Percentiles rank a stretch among this genome's conserved stretches.
phyloP scores from a whole-genome alignment of 2,888 invertebrate genomes.

The Maniola hyperantus region DNA sequence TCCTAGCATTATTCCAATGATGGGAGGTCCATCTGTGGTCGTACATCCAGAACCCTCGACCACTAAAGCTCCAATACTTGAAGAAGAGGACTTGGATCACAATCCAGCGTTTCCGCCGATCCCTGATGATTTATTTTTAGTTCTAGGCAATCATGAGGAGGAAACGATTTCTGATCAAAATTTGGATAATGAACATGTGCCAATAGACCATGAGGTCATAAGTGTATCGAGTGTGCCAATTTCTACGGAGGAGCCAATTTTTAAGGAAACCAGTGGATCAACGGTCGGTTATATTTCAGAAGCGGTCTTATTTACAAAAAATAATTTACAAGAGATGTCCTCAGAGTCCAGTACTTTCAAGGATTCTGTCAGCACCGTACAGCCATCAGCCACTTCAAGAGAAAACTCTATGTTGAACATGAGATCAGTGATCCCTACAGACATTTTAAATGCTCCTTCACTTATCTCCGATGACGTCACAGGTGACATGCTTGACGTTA shows the following conservation, averaged over 20 bases:
- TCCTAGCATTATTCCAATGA: slow-evolving; percentile 54
- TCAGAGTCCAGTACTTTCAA: slow-evolving; percentile 45
- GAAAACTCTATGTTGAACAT: slow-evolving; percentile 65
- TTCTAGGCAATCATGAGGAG: slow-evolving; percentile 68
- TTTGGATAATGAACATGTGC: slow-evolving; percentile 56
- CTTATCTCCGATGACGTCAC: slow-evolving; percentile 55
- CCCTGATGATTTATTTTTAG: slow-evolving; percentile 69
- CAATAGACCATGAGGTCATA: slow-evolving; percentile 51
- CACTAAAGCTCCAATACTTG: slow-evolving; percentile 61
- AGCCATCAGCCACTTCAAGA: slow-evolving; percentile 48
- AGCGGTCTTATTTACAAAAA: slow-evolving; percentile 45
- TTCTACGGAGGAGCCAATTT: slow-evolving; percentile 46
- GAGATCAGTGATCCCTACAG: slow-evolving; percentile 69
- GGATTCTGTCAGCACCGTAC: slow-evolving; percentile 42
- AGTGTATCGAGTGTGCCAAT: slow-evolving; percentile 48
- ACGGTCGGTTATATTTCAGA: slow-evolving; percentile 49
- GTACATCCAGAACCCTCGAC: slow-evolving; percentile 48
- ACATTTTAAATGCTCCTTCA: slow-evolving; percentile 60
- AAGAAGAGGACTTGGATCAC: slow-evolving; percentile 73
- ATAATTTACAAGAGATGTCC: slow-evolving; percentile 44
- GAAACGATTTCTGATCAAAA: slow-evolving; percentile 65
- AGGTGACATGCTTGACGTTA: slow-evolving; percentile 53
- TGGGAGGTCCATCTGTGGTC: slow-evolving; percentile 52
- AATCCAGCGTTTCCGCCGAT: slow-evolving; percentile 77
- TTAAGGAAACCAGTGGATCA: slow-evolving; percentile 49